These are phyloP conservation scores for Taeniopygia guttata DNA, from an alignment of 2,797 vertebrate species.

Conservation along the genomic window DNA sequence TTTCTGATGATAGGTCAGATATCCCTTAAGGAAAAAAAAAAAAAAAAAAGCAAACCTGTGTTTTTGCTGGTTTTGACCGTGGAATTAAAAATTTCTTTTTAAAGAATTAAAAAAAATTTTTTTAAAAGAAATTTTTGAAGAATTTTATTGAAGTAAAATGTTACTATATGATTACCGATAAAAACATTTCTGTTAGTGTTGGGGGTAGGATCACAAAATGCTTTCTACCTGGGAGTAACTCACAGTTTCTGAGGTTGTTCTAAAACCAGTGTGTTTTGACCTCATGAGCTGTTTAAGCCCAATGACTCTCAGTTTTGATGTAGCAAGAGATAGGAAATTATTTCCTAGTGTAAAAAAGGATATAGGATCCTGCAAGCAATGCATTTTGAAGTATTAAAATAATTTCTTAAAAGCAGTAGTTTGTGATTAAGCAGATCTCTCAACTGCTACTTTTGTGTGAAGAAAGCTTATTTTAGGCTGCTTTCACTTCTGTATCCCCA, in stretches of 20 bases:
- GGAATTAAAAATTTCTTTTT: background rate
- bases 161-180: background rate
- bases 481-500: background rate
- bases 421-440: background rate
- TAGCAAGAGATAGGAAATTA: background rate
- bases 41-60: background rate
- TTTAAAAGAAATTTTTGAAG: background rate
- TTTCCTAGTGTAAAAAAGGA: background rate
- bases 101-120: background rate
- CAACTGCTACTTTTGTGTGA: background rate
- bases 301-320: background rate
- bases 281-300: background rate
- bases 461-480: background rate
- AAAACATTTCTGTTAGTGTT: background rate
- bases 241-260: background rate
- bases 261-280: background rate
- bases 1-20: background rate
- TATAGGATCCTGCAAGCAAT: background rate
- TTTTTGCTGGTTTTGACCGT: background rate
- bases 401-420: background rate
- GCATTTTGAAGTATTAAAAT: background rate
- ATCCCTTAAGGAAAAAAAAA: background rate
- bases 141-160: background rate
- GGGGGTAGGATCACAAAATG: background rate
- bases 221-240: background rate